phyloP scores from a whole-genome alignment of 37 sponge, comb jelly and placozoan genomes.

The Tethya wilhelma region DNA sequence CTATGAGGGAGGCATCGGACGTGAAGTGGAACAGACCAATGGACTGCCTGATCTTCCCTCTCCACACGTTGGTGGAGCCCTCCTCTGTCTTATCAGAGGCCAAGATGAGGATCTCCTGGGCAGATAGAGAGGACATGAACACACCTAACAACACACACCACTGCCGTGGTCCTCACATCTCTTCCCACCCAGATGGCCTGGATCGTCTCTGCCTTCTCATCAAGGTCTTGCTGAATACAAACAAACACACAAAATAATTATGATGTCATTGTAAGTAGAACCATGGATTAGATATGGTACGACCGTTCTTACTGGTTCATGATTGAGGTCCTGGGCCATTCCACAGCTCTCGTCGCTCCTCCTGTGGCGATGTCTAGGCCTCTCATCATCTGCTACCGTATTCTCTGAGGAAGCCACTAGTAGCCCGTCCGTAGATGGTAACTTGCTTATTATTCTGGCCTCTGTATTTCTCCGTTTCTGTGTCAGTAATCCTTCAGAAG shows the following conservation, averaged over 20 bases:
- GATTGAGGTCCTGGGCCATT: no score
- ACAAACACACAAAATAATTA: neutral
- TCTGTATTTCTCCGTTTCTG: no score
- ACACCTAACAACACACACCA: neutral
- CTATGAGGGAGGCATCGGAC: slow-evolving; percentile 1
- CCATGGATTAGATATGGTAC: no score
- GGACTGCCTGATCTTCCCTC: slow-evolving; percentile 12
- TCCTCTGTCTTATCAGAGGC: slow-evolving; percentile 15
- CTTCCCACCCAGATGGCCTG: slow-evolving; percentile 55
- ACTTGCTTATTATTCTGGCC: no score
- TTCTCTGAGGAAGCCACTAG: no score
- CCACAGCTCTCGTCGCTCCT: no score
- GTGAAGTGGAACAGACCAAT: slow-evolving; percentile 26
- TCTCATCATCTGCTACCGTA: no score
- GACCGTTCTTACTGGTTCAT: no score
- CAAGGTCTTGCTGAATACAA: slow-evolving; percentile 25
- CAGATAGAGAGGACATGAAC: neutral
- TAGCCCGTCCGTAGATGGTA: no score
- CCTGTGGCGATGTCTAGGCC: no score
- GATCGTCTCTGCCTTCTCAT: slow-evolving; percentile 38
- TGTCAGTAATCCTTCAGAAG: no score
- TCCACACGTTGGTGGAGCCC: slow-evolving; percentile 37
- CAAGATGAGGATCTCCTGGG: slow-evolving; percentile 35
- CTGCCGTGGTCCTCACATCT: slow-evolving; percentile 40
- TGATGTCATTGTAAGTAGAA: no score